Conservation (phyloP, 2,797 vertebrate genomes). For the Crocodylus rhombifer region DNA sequence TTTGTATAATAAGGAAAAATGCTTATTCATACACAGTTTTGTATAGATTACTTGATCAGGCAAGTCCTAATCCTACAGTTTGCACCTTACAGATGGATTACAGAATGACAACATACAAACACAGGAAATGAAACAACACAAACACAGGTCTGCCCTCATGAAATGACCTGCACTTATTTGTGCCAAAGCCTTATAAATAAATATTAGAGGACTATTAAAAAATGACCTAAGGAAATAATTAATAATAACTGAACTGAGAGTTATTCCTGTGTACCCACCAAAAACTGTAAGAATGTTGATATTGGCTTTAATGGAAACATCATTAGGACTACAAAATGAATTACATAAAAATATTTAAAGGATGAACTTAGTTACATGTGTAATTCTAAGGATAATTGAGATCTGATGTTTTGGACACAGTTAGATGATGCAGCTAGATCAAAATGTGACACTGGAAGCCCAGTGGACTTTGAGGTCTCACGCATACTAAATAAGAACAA, state of each 20-base stretch:
- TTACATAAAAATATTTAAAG: background rate
- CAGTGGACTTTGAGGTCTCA: background rate
- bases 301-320: background rate
- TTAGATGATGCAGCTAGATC: background rate
- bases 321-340: fast-evolving
- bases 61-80: background rate
- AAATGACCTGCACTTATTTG: background rate
- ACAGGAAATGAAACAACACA: background rate
- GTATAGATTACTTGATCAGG: background rate
- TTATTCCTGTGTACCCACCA: background rate
- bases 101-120: background rate
- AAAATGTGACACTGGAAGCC: background rate
- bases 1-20: slow-evolving; percentile 47
- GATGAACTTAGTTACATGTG: background rate
- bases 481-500: background rate
- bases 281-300: background rate
- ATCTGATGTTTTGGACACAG: background rate
- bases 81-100: background rate
- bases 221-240: background rate
- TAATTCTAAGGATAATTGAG: background rate
- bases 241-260: background rate
- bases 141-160: no score
- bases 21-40: slow-evolving; percentile 28
- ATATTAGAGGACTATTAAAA: background rate
- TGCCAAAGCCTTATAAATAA: background rate